Percentiles rank a stretch among this genome's conserved stretches.
Conservation (phyloP, 2,888 invertebrate genomes). For the Agrilus cyanescens region DNA sequence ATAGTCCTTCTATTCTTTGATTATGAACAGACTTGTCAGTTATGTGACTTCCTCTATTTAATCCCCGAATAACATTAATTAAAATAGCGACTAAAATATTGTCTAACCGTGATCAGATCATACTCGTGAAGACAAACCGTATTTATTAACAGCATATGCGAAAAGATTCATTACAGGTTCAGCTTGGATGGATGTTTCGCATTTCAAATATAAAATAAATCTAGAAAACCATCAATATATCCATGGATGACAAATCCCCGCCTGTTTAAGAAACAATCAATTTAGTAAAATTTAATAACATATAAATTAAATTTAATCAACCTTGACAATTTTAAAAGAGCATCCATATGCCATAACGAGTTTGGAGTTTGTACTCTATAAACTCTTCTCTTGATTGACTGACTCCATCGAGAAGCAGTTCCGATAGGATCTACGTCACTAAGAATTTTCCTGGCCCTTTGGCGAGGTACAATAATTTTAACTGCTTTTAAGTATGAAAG, state of each 20-base stretch:
- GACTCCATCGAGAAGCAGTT: slow-evolving; percentile 5
- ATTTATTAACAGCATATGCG: not conserved
- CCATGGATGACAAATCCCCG: slow-evolving; percentile 7
- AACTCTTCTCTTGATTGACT: slow-evolving; percentile 4
- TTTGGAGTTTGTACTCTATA: slow-evolving; percentile 3
- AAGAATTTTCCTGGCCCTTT: not conserved
- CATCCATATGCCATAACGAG: slow-evolving; percentile 8
- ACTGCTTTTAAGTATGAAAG: not conserved
- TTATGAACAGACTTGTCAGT: slow-evolving; percentile 4
- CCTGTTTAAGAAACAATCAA: not conserved
- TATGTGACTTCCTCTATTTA: slow-evolving; percentile 3
- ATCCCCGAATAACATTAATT: slow-evolving; percentile 3
- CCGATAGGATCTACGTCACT: slow-evolving; percentile 1
- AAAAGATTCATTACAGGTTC: slow-evolving; percentile 2
- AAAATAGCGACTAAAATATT: slow-evolving; percentile 3
- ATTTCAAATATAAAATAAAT: slow-evolving; percentile 4
- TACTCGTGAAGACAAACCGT: slow-evolving; percentile 2
- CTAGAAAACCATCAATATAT: slow-evolving; percentile 5
- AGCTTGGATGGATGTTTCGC: slow-evolving; percentile 2
- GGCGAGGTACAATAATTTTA: slow-evolving; percentile 1
- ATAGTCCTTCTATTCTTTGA: slow-evolving; percentile 4
- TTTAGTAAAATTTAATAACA: not conserved
- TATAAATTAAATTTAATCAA: not conserved
- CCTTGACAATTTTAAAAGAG: slow-evolving; percentile 5
- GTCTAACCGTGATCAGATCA: slow-evolving; percentile 4